Base-by-base conservation (phyloP, 2,888 invertebrate species). In the Drosophila barbarae region DNA sequence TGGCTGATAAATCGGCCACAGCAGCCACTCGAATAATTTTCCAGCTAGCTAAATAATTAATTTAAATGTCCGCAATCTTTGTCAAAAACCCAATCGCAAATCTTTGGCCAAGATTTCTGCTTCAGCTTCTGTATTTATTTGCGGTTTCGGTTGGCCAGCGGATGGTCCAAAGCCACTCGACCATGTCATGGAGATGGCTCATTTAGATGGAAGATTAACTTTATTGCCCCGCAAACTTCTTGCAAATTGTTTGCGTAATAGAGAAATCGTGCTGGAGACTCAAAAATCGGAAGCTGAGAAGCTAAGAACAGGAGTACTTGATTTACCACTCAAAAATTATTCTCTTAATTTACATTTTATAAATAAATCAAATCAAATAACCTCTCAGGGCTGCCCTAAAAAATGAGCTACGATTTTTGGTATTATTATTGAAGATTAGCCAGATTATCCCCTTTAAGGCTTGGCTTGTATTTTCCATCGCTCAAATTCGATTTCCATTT, bases 161-260 rank as follows among this genome's bases (percentile, higher is more conserved):
- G 32, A 44, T 23, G 42, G 69, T 38, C 76, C 68, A 68, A 64
- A 81, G 69, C 68, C 84, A 69, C 77, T 82, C 66, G 71, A 71
- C 78, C 78, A 69, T 84, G 69, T 44, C 71, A 26, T 54, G 67
- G 68, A 50, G 68, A 61, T 53, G 47, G 70, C 76, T 78, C 86
- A 81, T 81, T 85, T 81, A 81, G 81, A 81, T 81, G 84, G 67
- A 13, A 81, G 81, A 81, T 81, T 81, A 85, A 71, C 78, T 85
- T 81, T 85, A 85, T 85, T 72, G 85, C 63, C 42, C 46, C 60
- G 18, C 63, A 71, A 84, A 74, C 78, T 77, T 74, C 82, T 71
- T 73, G 76, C 81, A 85, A 80, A 80, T 85, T 74, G 84, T 80
- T 81, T 78, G 69, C 81, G 81, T 85, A 77, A 80, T 80, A 84